These are phyloP conservation scores for Epistrophe eligans DNA, from an alignment of 2,888 invertebrate species.

Conservation along the genomic window DNA sequence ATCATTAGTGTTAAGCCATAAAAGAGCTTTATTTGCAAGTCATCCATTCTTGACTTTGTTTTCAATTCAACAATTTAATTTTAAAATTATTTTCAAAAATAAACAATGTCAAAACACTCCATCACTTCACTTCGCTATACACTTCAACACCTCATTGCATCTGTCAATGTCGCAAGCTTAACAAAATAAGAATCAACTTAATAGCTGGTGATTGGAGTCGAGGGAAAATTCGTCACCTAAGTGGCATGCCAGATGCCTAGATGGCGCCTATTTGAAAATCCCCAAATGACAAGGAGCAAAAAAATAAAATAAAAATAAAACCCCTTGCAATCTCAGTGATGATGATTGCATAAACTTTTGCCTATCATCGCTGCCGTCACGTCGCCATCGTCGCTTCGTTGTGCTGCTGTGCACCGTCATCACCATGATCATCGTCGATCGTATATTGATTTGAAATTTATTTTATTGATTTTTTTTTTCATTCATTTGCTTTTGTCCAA, in stretches of 20 bases:
- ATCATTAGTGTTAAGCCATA: too few relatives aligned
- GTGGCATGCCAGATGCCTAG: slow-evolving; percentile 66
- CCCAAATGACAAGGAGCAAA: slow-evolving; percentile 37
- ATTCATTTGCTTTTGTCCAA: slow-evolving; percentile 59
- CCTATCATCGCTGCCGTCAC: slow-evolving; percentile 20
- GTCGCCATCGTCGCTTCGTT: neutral
- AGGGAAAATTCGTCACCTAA: slow-evolving; percentile 49
- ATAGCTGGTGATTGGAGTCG: slow-evolving; percentile 42
- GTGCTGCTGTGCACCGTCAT: slow-evolving; percentile 15
- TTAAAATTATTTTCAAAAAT: slow-evolving; percentile 11
- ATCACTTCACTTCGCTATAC: slow-evolving; percentile 34
- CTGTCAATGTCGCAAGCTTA: slow-evolving; percentile 40
- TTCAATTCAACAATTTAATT: neutral
- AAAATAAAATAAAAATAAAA: neutral
- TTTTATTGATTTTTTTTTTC: slow-evolving; percentile 53
- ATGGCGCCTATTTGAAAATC: slow-evolving; percentile 66
- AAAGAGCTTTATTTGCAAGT: too few relatives aligned
- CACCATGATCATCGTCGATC: slow-evolving; percentile 67
- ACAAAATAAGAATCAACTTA: slow-evolving; percentile 44
- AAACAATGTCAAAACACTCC: slow-evolving; percentile 49
- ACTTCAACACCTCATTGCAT: slow-evolving; percentile 62
- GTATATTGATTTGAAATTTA: slow-evolving; percentile 71
- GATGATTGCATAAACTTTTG: slow-evolving; percentile 55
- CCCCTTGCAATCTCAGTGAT: neutral
- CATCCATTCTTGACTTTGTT: too few relatives aligned